Base-by-base conservation (phyloP, 2,888 invertebrate species). In the Thyatira batis region DNA sequence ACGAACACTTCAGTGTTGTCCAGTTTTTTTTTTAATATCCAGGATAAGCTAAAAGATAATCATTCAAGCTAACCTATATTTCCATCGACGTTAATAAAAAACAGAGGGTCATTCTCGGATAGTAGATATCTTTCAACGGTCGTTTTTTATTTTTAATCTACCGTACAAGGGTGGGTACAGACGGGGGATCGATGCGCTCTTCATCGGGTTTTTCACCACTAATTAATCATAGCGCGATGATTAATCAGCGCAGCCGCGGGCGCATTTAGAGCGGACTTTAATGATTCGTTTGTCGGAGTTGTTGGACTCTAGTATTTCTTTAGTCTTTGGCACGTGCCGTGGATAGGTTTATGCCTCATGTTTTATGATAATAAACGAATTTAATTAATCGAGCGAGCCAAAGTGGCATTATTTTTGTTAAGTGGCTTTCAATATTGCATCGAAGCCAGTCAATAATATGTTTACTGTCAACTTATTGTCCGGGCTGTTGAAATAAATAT, bases 151-250 rank as follows among this genome's bases (percentile, higher is more conserved):
- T 74, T 72, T 71, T 74, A 73, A 76, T 77, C 63, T 66, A 17
- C 17, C 55, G 59, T 50, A 45, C 60, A 70, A 76, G 76, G 76
- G 74, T 58, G 65, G 64, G 62, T 73, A 63, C 66, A 76, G 69
- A 72, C 65, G 54, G 69, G 62, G 71, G 77, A 78, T 78, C 70
- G 76, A 75, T 76, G 76, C 63, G 71, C 73, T 76, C 75, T 78
- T 81, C 82, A 78, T 76, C 73, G 58, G 63, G 65, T 73, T 80
- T 82, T 80, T 78, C 70, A 76, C 74, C 81, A 78, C 79, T 81
- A 83, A 82, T 89, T 87, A 88, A 88, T 87, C 85, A 85, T 76
- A 63, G 73, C 63, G 78, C 77, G 82, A 89, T 89, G 85, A 89
- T 89, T 87, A 87, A 89, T 88, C 82, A 83, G 78, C 69, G 67